Conservation (phyloP, 1,140 invertebrate species). For the Pseudoatta argentina region DNA sequence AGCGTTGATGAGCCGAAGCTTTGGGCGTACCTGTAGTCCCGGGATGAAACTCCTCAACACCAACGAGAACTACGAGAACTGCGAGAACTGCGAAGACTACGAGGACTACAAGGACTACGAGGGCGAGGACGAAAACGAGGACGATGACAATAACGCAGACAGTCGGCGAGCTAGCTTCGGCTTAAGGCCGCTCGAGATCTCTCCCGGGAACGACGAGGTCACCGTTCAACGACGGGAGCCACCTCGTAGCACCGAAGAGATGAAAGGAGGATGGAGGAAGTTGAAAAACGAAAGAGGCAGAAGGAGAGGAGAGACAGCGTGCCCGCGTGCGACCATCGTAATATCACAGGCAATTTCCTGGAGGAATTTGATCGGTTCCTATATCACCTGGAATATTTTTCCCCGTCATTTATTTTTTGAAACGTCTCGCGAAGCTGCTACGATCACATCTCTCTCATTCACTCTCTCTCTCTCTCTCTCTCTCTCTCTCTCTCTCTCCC, state of each 20-base stretch:
- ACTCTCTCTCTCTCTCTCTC: background rate
- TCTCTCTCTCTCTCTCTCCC: constrained; percentile 10
- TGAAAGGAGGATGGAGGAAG: background rate
- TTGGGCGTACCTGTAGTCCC: constrained; percentile 14
- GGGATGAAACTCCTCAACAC: constrained; percentile 35
- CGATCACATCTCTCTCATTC: constrained; percentile 58
- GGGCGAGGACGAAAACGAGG: constrained; percentile 15
- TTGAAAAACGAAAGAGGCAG: constrained; percentile 33
- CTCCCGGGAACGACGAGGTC: constrained; percentile 58
- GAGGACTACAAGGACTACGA: no score
- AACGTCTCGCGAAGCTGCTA: constrained; percentile 75
- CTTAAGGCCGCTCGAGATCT: constrained; percentile 60
- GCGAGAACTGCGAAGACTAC: background rate
- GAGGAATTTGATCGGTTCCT: constrained; percentile 80
- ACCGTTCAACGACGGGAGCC: constrained; percentile 53
- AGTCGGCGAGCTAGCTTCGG: constrained; percentile 62
- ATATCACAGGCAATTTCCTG: constrained; percentile 82
- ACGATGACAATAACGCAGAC: constrained; percentile 66
- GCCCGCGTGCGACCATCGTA: constrained; percentile 73
- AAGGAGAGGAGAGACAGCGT: background rate
- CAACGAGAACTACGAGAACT: constrained; percentile 12
- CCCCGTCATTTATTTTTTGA: constrained; percentile 78
- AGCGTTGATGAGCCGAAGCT: constrained; percentile 38
- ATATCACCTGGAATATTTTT: constrained; percentile 78
- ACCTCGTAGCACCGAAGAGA: constrained; percentile 31